These are phyloP conservation scores for Trachymyrmex cornetzi DNA, from an alignment of 1,140 invertebrate genomes.

Conservation along the genomic window DNA sequence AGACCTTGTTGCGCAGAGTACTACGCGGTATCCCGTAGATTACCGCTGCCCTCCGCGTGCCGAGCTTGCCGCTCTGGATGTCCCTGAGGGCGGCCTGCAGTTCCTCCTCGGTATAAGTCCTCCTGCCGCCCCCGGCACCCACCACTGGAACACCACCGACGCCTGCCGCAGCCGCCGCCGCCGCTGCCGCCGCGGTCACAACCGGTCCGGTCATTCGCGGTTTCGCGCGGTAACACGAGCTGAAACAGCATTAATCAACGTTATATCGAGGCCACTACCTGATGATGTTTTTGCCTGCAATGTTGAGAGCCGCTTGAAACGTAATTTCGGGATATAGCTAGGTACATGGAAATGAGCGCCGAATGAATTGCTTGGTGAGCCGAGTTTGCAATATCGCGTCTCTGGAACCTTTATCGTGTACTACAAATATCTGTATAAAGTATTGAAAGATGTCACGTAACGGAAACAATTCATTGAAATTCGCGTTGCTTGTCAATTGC, in stretches of 20 bases:
- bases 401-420: not conserved
- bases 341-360: not conserved
- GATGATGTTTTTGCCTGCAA: constrained; percentile 4
- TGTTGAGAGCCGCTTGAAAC: not conserved
- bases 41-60: constrained; percentile 96
- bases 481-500: constrained; percentile 24
- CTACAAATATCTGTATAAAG: not conserved
- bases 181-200: constrained; percentile 70
- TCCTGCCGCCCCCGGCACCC: constrained; percentile 88
- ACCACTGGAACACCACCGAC: constrained; percentile 82
- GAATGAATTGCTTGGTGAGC: not conserved
- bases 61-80: constrained; percentile 96
- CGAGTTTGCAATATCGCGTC: not conserved
- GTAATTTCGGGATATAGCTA: not conserved
- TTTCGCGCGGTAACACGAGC: constrained; percentile 88
- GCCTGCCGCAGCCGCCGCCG: constrained; percentile 76
- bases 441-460: constrained; percentile 13
- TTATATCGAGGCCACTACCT: constrained; percentile 20
- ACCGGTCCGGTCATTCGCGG: constrained; percentile 85
- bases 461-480: constrained; percentile 22
- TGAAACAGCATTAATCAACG: constrained; percentile 73
- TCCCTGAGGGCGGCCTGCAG: constrained; percentile 95
- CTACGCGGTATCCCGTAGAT: constrained; percentile 98
- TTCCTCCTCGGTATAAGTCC: constrained; percentile 97
- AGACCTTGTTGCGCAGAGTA: constrained; percentile 97